Percentiles rank a stretch among this genome's conserved stretches.
Evolutionary conservation across 2,797 vertebrate genomes (phyloP).

Genomic region (Balearica regulorum): DNA sequence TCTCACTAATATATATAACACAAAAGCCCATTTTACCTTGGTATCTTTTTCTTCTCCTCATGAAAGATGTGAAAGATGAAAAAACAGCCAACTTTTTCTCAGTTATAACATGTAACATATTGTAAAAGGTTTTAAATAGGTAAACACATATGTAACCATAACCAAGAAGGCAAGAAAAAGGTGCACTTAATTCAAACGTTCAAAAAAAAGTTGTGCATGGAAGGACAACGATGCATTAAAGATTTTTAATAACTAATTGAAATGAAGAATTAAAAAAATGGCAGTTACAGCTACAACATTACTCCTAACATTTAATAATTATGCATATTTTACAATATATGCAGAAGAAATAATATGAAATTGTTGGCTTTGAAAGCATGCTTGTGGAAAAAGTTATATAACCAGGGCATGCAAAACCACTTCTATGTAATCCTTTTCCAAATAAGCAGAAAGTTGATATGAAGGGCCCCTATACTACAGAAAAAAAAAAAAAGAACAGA

Average conservation of each 20-base stretch:
- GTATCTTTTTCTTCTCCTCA: neutral
- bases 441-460: neutral
- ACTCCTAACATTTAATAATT: neutral
- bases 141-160: neutral
- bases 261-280: neutral
- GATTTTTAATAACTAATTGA: neutral
- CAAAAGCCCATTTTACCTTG: neutral
- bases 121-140: neutral
- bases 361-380: neutral
- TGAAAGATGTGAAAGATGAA: neutral
- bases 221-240: neutral
- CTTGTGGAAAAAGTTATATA: neutral
- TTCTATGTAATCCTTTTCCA: neutral
- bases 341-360: neutral
- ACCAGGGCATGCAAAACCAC: neutral
- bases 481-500: neutral
- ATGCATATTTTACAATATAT: neutral
- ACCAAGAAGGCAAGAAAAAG: neutral
- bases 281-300: neutral
- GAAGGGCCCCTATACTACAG: neutral
- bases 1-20: neutral
- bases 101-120: neutral
- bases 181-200: neutral
- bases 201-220: neutral
- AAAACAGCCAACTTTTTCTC: neutral